Evolutionary conservation across 2,888 invertebrate species (phyloP).

Genomic region (Lottia scabra): DNA sequence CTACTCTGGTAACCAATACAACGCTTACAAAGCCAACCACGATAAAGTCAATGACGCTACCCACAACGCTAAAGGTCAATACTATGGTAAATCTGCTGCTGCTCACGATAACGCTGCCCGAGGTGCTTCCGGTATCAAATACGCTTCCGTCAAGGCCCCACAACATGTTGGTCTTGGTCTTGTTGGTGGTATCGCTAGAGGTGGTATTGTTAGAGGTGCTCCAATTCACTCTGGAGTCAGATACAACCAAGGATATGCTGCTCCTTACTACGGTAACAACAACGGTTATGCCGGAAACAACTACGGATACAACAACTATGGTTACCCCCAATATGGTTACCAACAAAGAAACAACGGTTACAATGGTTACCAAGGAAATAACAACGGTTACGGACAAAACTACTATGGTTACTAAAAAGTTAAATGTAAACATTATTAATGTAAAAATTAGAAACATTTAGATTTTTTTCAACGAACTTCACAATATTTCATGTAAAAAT

Average conservation of each 20-base stretch:
- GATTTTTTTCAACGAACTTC: too few species aligned
- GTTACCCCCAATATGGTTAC: background rate
- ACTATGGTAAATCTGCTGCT: background rate
- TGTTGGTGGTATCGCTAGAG: background rate
- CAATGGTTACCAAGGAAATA: background rate
- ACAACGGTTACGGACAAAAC: background rate
- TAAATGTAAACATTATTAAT: too few species aligned
- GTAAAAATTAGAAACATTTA: too few species aligned
- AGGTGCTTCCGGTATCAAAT: background rate
- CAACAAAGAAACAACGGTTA: background rate
- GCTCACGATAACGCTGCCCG: background rate
- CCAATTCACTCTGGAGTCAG: background rate
- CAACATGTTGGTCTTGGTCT: background rate
- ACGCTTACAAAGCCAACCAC: background rate
- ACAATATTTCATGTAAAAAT: too few species aligned
- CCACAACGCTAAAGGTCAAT: background rate
- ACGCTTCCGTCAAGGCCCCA: background rate
- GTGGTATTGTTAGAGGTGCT: too few species aligned
- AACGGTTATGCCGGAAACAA: background rate
- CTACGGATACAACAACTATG: slow-evolving; percentile 3
- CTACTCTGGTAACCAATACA: background rate
- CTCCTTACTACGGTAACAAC: background rate
- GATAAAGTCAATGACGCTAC: background rate
- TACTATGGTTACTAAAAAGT: background rate
- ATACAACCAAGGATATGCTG: background rate